These are phyloP conservation scores for Gnathonemus longibarbis DNA, from an alignment of 2,113 vertebrate genomes.

Conservation along the genomic window DNA sequence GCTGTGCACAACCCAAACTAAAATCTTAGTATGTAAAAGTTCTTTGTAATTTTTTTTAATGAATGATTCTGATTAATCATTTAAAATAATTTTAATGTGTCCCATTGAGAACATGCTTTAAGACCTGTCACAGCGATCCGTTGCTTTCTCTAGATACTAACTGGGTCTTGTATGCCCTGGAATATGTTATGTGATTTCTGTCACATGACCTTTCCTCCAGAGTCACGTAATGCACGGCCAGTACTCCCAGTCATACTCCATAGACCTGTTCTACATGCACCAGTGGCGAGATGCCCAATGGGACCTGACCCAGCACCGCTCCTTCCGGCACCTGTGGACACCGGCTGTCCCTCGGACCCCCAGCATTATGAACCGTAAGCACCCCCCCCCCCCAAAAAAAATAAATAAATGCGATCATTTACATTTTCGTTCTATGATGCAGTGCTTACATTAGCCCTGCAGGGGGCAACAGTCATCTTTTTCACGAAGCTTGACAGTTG, in stretches of 20 bases:
- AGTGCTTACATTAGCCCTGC: neutral
- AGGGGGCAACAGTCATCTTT: neutral
- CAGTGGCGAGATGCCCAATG: conserved; percentile 34
- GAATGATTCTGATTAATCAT: neutral
- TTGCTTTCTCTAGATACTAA: neutral
- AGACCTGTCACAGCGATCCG: neutral
- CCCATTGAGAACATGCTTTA: neutral
- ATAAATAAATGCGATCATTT: neutral
- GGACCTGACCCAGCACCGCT: conserved; percentile 30
- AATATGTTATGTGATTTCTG: neutral
- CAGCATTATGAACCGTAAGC: conserved; percentile 31
- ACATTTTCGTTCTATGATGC: neutral
- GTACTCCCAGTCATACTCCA: conserved; percentile 34
- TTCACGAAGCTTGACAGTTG: neutral
- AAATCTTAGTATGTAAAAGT: neutral
- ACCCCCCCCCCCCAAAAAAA: neutral
- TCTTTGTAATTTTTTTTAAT: neutral
- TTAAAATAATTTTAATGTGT: neutral
- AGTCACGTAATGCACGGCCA: conserved; percentile 31
- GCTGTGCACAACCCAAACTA: neutral
- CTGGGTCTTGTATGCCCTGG: neutral
- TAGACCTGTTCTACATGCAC: conserved; percentile 33
- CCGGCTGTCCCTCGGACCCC: conserved; percentile 9
- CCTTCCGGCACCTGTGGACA: conserved; percentile 22
- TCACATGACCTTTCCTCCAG: conserved; percentile 13